These are phyloP conservation scores for Pagetopsis macropterus DNA, from an alignment of 2,797 vertebrate genomes.

Conservation along the genomic window DNA sequence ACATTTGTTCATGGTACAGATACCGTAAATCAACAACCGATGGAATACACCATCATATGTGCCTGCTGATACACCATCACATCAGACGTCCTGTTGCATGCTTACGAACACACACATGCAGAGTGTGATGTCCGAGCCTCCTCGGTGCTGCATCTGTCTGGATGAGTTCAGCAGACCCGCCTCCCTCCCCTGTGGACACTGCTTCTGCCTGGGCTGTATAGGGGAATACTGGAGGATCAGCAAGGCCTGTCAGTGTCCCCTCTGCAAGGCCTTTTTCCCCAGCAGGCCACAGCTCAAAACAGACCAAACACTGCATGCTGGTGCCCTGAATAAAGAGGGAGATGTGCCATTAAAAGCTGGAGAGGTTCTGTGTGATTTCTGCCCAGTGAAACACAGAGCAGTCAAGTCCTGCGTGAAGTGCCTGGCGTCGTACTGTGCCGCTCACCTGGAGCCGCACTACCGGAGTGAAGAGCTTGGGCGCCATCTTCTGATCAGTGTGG, in stretches of 20 bases:
- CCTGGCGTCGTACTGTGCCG: slow-evolving; percentile 65
- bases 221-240: slow-evolving; percentile 67
- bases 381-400: slow-evolving; percentile 48
- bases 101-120: neutral
- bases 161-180: slow-evolving; percentile 43
- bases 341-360: slow-evolving; percentile 47
- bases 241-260: slow-evolving; percentile 58
- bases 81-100: neutral
- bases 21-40: neutral
- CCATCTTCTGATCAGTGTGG: slow-evolving; percentile 67
- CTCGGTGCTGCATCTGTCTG: slow-evolving; percentile 73
- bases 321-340: neutral
- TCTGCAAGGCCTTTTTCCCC: slow-evolving; percentile 62
- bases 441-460: slow-evolving; percentile 69
- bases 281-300: slow-evolving; percentile 56
- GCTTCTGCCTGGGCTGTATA: slow-evolving; percentile 73
- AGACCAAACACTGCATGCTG: neutral
- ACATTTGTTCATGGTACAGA: slow-evolving; percentile 18
- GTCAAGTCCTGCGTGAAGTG: slow-evolving; percentile 77
- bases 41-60: neutral
- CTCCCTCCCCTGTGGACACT: slow-evolving; percentile 66
- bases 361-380: slow-evolving; percentile 75
- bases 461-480: slow-evolving; percentile 40
- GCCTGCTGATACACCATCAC: neutral
- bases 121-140: slow-evolving; percentile 42